Percentiles rank a stretch among this genome's conserved stretches.
phyloP scores from a whole-genome alignment of 2,113 vertebrate species.

The Conger conger region DNA sequence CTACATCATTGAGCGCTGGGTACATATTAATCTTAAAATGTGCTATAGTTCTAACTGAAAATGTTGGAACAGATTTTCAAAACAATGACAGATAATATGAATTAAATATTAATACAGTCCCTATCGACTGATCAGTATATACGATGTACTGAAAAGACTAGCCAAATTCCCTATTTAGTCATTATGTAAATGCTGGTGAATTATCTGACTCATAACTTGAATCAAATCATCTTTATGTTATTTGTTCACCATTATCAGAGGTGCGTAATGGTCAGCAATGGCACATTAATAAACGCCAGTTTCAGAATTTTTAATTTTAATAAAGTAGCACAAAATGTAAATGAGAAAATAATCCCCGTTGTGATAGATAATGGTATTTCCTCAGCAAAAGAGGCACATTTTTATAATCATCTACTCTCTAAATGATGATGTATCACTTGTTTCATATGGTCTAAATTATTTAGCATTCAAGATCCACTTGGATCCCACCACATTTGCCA shows the following conservation, averaged over 20 bases:
- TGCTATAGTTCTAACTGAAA: neutral
- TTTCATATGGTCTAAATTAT: neutral
- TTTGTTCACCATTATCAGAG: neutral
- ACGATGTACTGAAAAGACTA: neutral
- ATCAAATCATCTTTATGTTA: neutral
- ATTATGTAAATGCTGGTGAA: neutral
- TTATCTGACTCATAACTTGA: neutral
- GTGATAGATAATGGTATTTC: neutral
- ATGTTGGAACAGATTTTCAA: neutral
- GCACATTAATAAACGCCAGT: neutral
- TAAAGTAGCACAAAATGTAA: neutral
- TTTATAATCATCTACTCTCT: neutral
- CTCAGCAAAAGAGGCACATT: neutral
- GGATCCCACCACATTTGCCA: neutral
- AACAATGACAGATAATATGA: neutral
- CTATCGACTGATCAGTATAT: neutral
- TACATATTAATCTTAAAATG: neutral
- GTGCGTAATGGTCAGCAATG: neutral
- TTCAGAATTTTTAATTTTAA: neutral
- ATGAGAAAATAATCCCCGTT: neutral
- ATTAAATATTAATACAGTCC: neutral
- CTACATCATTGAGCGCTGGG: neutral
- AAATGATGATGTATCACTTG: neutral
- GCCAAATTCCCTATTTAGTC: neutral
- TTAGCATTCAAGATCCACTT: neutral